These are phyloP conservation scores for Drosophila ambigua DNA, from an alignment of 1,140 invertebrate species.

Conservation along the genomic window DNA sequence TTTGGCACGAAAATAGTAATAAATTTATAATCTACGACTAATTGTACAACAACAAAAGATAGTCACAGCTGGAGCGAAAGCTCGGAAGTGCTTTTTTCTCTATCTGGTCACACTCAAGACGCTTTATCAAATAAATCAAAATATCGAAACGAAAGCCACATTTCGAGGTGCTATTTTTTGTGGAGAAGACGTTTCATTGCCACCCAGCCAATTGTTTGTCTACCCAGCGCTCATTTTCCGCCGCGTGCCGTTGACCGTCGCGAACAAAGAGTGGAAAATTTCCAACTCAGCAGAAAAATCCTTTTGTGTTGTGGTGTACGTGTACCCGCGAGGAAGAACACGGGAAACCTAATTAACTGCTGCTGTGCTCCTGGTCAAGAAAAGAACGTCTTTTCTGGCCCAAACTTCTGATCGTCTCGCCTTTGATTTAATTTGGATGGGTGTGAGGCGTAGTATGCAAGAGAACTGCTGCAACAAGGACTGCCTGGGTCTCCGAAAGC, in stretches of 20 bases:
- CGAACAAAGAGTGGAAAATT: slow-evolving; percentile 80
- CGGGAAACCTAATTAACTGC: too few relatives aligned
- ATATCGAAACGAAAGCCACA: too few relatives aligned
- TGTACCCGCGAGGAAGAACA: too few relatives aligned
- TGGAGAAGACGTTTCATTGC: slow-evolving; percentile 12
- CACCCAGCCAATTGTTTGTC: slow-evolving; percentile 50
- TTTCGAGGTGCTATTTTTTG: too few relatives aligned
- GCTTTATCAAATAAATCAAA: too few relatives aligned
- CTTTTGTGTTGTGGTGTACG: slow-evolving; percentile 6
- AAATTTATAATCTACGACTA: not conserved
- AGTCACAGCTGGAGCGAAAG: not conserved
- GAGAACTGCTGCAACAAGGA: slow-evolving; percentile 86
- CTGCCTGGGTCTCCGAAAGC: slow-evolving; percentile 93
- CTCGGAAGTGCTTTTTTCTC: too few relatives aligned
- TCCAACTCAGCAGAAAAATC: slow-evolving; percentile 42
- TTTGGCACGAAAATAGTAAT: too few relatives aligned
- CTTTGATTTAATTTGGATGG: slow-evolving; percentile 64
- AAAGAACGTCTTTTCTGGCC: slow-evolving; percentile 42
- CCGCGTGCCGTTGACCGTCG: slow-evolving; percentile 25
- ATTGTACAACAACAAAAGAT: not conserved
- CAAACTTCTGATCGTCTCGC: slow-evolving; percentile 35
- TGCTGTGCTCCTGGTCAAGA: slow-evolving; percentile 35
- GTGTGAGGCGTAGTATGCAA: slow-evolving; percentile 84
- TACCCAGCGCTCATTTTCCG: slow-evolving; percentile 16
- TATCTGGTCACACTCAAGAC: too few relatives aligned